Base-by-base conservation (phyloP, 1,140 invertebrate genomes). In the Procambarus clarkii region DNA sequence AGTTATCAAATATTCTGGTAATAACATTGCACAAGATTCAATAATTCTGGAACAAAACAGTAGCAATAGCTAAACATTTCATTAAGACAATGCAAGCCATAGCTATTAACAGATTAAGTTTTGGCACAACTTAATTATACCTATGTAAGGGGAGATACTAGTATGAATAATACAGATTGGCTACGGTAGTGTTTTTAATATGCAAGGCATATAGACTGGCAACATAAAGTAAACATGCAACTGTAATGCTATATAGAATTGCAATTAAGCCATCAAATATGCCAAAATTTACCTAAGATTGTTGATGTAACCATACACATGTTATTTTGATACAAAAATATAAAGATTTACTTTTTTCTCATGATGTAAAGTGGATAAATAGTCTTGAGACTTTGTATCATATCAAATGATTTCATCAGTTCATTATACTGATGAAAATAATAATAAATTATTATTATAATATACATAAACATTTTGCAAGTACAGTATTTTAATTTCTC, bases 91-190 rank as follows among this genome's bases (percentile, higher is more conserved):
- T 71, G 2, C 11, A 24, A 24, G 69, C 24, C n/a, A 24, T 34
- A 71, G 69, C 18, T 71, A 71, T 34, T 34, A 71, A 71, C 69
- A 71, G 60, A 64, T 64, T 64, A 34, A n/a, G n/a, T 71, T 71
- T 71, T 71, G 69, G 69, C 69, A 71, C 69, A 71, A 71, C 69
- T 3, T n/a, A 71, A 71, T 71, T 71, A 71, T 71, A 24, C n/a
- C 4, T 34, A 34, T 24, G 18, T 34, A 71, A 71, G 11, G 24
- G 3, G 69, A 71, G 21, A 34, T 34, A 71, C 3, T 34, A 71
- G 24, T 34, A 11, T 71, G 9, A 71, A 3, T 71, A 71, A 71
- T 71, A 34, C 24, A 4, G 5, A 64, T 3, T 71, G 15, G 11
- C 50, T 54, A 34, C 34, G 34, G 34, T 34, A 34, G 34, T 34